These are phyloP conservation scores for Leptosomus discolor DNA, from an alignment of 2,113 vertebrate genomes.

Conservation along the genomic window DNA sequence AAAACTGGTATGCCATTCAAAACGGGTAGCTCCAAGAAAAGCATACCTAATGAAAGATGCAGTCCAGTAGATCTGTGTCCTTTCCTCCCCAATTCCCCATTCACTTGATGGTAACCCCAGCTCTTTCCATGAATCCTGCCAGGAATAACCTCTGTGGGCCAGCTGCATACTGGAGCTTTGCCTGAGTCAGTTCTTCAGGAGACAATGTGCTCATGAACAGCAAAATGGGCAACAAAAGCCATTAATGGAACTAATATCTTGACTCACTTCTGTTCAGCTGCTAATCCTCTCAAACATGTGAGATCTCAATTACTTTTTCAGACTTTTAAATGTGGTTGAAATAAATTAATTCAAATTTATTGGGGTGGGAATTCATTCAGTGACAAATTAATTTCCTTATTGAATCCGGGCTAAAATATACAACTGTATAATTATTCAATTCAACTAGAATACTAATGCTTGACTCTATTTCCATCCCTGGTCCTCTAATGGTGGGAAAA, in stretches of 20 bases:
- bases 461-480: background rate
- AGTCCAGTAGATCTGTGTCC: background rate
- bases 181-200: fast-evolving
- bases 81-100: background rate
- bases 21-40: background rate
- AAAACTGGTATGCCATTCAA: background rate
- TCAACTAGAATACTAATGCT: background rate
- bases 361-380: background rate
- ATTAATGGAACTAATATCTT: background rate
- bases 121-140: background rate
- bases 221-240: background rate
- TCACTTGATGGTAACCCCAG: background rate
- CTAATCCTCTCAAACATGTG: background rate
- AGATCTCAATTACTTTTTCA: background rate
- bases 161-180: background rate
- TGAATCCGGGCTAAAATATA: background rate
- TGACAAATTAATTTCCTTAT: background rate
- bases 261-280: background rate
- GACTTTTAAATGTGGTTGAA: background rate
- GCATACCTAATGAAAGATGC: background rate
- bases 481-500: background rate
- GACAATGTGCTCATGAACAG: fast-evolving
- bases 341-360: background rate
- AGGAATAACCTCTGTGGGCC: background rate
- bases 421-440: background rate